phyloP scores from a whole-genome alignment of 2,797 vertebrate genomes.

The Pogonophryne albipinna region DNA sequence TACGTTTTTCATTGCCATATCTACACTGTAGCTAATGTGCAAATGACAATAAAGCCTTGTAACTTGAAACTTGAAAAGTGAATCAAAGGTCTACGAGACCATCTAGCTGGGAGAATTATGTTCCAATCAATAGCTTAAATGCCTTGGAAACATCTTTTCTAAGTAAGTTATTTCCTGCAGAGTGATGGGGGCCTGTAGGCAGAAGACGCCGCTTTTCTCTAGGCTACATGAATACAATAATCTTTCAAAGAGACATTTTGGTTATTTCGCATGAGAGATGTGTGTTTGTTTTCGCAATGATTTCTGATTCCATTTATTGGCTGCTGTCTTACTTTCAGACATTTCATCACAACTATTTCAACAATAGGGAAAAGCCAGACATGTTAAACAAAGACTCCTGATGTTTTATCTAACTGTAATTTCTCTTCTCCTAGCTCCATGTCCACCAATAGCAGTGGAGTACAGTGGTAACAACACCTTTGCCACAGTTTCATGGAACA shows the following conservation, averaged over 20 bases:
- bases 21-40: too few relatives aligned
- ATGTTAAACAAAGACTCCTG: neutral
- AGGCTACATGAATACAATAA: neutral
- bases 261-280: neutral
- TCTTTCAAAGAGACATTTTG: neutral
- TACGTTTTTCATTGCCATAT: too few relatives aligned
- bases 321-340: neutral
- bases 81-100: neutral
- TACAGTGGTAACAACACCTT: conserved; percentile 57
- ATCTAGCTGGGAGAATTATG: neutral
- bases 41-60: too few relatives aligned
- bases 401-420: neutral
- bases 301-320: neutral
- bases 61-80: too few relatives aligned
- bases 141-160: neutral
- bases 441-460: conserved; percentile 70
- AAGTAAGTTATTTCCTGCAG: neutral
- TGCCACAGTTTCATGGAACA: conserved; percentile 74
- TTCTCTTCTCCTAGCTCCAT: conserved; percentile 77
- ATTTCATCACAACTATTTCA: neutral
- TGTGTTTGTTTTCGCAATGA: neutral
- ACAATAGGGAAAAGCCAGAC: neutral
- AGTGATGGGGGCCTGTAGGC: too few relatives aligned
- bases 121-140: neutral
- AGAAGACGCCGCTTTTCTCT: neutral